Evolutionary conservation across 2,113 vertebrate genomes (phyloP), one percentile per base, ranked within the genome.

Genomic region (Hippoglossus stenolepis): DNA sequence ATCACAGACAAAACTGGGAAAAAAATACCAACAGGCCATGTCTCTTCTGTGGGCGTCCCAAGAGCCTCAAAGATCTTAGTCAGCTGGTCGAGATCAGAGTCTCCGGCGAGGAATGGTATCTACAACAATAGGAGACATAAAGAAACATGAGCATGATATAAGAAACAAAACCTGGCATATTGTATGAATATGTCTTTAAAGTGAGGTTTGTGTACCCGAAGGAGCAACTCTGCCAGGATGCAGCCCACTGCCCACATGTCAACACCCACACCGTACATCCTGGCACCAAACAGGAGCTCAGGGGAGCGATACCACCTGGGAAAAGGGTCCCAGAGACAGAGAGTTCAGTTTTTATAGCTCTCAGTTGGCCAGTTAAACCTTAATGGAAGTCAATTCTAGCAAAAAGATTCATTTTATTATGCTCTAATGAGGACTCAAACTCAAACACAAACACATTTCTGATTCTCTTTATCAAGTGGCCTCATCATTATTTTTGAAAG

Each of bases 231-330:
- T 62, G 98, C 97, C 87, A 99, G 92, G 90, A 99, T 99, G 89
- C 98, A 99, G 71, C 98, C 98, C 63, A 99, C 97, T 79, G 98
- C 98, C 98, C 98, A 99, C 97, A 98, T 98, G 90, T 99, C 98
- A 2, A 99, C 98, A 51, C 97, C 97, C 14, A 99, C 97, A 28
- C 97, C 97, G 35, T 99, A 99, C 96, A 99, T 99, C 90, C 96
- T 96, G 81, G 98, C 96, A 70, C 98, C 98, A 91, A 99, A 99
- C 21, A 99, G 84, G 14, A 99, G 94, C 88, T 99, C 98, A 51
- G 98, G 98, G 2, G 97, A 94, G 78, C 98, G 96, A 88, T 99
- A 99, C 98, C 98, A 99, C 75, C 98, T 99, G 70, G 77, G 76
- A 87, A 74, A 75, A 63, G 64, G 43, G 84, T 53, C 5, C 65